Evolutionary conservation across 2,113 vertebrate species (phyloP).

Genomic region (Macquaria ambigua): DNA sequence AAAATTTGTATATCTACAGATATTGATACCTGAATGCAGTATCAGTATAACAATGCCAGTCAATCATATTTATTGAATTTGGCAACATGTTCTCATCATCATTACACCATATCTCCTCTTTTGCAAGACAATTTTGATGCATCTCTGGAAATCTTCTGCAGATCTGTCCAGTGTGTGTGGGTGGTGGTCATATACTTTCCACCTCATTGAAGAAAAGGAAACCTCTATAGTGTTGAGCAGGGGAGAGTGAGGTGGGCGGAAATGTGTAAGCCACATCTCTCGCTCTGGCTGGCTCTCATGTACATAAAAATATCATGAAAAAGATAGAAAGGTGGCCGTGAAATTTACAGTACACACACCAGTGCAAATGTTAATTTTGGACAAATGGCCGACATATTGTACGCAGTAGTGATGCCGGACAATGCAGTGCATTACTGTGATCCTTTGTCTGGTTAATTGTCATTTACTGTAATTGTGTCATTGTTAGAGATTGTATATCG

Average conservation of each 20-base stretch:
- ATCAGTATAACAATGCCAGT: neutral
- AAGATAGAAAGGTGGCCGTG: neutral
- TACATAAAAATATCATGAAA: conserved; percentile 29
- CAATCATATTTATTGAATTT: neutral
- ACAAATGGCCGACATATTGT: neutral
- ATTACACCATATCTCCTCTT: neutral
- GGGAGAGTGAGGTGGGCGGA: conserved; percentile 20
- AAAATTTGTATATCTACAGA: neutral
- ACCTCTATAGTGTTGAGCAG: neutral
- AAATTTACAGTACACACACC: neutral
- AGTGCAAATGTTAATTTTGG: neutral
- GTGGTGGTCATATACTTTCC: conserved; percentile 4
- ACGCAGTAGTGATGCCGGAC: neutral
- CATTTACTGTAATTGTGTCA: neutral
- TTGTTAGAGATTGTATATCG: neutral
- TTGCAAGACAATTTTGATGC: neutral
- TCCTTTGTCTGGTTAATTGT: neutral
- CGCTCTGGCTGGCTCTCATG: neutral
- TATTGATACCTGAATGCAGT: neutral
- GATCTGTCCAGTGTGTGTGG: neutral
- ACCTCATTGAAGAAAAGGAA: conserved; percentile 35
- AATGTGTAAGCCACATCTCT: conserved; percentile 53
- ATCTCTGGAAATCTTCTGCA: neutral
- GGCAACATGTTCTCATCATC: neutral
- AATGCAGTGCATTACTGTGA: neutral